These are phyloP conservation scores for Epistrophe eligans DNA, from an alignment of 2,888 invertebrate species.

Conservation along the genomic window DNA sequence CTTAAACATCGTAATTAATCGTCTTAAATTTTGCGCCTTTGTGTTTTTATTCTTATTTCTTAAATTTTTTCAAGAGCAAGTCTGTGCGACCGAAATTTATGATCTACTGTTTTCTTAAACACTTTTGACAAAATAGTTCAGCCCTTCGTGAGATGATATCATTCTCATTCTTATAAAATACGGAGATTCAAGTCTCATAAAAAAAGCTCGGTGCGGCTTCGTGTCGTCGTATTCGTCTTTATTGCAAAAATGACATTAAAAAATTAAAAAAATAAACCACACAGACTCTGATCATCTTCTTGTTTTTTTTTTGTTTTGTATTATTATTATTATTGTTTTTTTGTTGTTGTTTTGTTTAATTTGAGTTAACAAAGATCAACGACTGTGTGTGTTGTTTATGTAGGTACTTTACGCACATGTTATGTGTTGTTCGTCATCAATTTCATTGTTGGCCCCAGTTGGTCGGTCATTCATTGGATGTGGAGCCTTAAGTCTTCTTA, in stretches of 20 bases:
- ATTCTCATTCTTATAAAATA: conserved; percentile 51
- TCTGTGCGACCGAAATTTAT: background rate
- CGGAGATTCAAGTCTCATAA: conserved; percentile 7
- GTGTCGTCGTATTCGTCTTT: conserved; percentile 1
- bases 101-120: background rate
- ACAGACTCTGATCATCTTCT: conserved; percentile 56
- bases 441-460: conserved; percentile 9
- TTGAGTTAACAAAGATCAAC: conserved; percentile 73
- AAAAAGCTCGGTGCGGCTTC: conserved; percentile 19
- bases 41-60: too few relatives aligned
- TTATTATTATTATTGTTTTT: conserved; percentile 23
- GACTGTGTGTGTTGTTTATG: conserved; percentile 40
- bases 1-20: too few relatives aligned
- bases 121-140: background rate
- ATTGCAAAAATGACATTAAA: conserved; percentile 68
- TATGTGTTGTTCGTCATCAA: conserved; percentile 44
- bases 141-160: conserved; percentile 66
- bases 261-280: conserved; percentile 27
- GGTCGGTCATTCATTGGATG: background rate
- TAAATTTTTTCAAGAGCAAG: background rate
- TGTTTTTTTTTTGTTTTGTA: too few relatives aligned
- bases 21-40: too few relatives aligned
- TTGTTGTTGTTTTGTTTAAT: conserved; percentile 48
- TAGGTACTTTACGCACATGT: conserved; percentile 56
- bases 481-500: conserved; percentile 9